Evolutionary conservation across 1,140 invertebrate species (phyloP), one percentile per base, ranked within the genome.

Genomic region (Colletes gigas): DNA sequence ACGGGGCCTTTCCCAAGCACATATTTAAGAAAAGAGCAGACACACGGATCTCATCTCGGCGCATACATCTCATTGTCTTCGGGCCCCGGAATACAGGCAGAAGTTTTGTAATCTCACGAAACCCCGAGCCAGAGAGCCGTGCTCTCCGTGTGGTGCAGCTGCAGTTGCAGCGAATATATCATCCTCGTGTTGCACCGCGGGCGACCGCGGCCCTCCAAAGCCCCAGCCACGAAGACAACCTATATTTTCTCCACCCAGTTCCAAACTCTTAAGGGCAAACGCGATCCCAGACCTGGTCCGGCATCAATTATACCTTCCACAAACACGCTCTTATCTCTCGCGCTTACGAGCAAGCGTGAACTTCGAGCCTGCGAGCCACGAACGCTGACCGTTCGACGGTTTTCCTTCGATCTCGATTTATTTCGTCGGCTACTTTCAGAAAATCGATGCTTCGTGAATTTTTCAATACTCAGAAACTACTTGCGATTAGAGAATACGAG

Each of bases 221-320:
- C 87, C 87, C 87, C 86, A 81, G 83, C 86, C 88, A 89, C 90
- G 85, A 91, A 91, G 92, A 92, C 92, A 93, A 93, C 92, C 92
- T 92, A 91, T 93, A 92, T 92, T 93, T 93, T 92, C 92, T 93
- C 89, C 88, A 87, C 90, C 89, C 91, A 89, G 91, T 92, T 89
- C 90, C 90, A 92, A 92, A 92, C 89, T 90, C 89, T 83, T 89
- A 88, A 90, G 90, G 89, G 90, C 90, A 90, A 89, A 86, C 89
- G 89, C 88, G 86, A 88, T 86, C 72, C 68, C 78, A 62, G 85
- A 59, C 81, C 83, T 75, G 83, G 81, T 79, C 89, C 89, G 82
- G 89, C 90, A 91, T 92, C 90, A 92, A 92, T 92, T 92, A 92
- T 90, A 90, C 90, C 86, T 89, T 91, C 89, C 90, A 89, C 90